phyloP scores from a whole-genome alignment of 2,797 vertebrate genomes.

The Denticeps clupeoides region DNA sequence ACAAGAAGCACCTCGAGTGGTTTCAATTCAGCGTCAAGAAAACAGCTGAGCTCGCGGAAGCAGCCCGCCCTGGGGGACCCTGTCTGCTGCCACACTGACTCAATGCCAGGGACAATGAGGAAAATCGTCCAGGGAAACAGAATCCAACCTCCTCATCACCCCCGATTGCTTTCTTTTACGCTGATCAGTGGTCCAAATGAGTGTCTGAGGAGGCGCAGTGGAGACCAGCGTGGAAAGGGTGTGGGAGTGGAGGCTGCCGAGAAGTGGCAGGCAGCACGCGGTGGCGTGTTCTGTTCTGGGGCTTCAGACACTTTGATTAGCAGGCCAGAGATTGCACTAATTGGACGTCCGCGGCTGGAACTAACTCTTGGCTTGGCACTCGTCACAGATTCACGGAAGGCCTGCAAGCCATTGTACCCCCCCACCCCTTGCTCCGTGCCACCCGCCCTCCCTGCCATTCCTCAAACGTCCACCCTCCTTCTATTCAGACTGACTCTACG shows the following conservation, averaged over 20 bases:
- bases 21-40: too few species aligned
- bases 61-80: too few species aligned
- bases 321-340: slow-evolving; percentile 44
- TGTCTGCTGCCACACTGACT: too few species aligned
- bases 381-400: slow-evolving; percentile 19
- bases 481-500: too few species aligned
- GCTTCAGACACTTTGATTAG: slow-evolving; percentile 38
- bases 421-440: neutral
- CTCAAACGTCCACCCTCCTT: too few species aligned
- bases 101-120: too few species aligned
- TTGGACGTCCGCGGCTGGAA: slow-evolving; percentile 32
- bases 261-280: slow-evolving; percentile 18
- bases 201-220: slow-evolving; percentile 22
- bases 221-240: neutral
- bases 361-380: slow-evolving; percentile 10
- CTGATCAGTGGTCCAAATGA: too few species aligned
- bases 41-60: too few species aligned
- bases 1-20: too few species aligned
- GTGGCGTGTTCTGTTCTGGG: slow-evolving; percentile 19
- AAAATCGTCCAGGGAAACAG: too few species aligned
- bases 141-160: too few species aligned
- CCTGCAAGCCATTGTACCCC: neutral
- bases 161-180: too few species aligned
- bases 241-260: neutral
- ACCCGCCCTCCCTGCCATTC: neutral